Percentiles rank a stretch among this genome's conserved stretches.
These are phyloP conservation scores for Colius striatus DNA, from an alignment of 2,113 vertebrate genomes.

Conservation along the genomic window DNA sequence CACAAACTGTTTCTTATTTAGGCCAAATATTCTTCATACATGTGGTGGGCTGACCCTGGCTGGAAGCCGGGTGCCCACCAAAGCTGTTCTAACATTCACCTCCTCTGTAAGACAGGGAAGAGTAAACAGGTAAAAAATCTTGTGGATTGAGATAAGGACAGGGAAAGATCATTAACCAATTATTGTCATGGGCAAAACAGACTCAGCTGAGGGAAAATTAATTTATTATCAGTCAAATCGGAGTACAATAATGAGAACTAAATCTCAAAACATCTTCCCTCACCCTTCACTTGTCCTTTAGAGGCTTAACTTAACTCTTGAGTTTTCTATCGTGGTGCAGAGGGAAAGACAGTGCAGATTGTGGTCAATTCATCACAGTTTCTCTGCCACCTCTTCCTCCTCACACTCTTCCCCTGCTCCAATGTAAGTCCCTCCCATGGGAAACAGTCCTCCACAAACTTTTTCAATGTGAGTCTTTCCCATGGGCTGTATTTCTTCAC, in stretches of 20 bases:
- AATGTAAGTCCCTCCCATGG: too few relatives aligned
- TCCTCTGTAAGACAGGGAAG: too few relatives aligned
- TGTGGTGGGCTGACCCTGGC: neutral
- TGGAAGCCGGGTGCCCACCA: too few relatives aligned
- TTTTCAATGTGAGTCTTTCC: too few relatives aligned
- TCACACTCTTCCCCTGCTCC: too few relatives aligned
- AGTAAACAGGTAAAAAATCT: too few relatives aligned
- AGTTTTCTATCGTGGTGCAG: neutral
- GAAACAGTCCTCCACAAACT: too few relatives aligned
- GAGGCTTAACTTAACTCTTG: neutral
- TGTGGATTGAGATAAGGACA: too few relatives aligned
- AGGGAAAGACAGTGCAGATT: neutral
- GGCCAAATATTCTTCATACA: neutral
- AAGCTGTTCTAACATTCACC: too few relatives aligned
- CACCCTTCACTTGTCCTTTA: neutral
- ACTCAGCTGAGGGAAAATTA: too few relatives aligned
- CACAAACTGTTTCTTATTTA: neutral
- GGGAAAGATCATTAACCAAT: too few relatives aligned
- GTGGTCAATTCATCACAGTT: neutral
- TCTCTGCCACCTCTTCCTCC: neutral
- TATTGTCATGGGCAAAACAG: too few relatives aligned
- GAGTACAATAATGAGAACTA: neutral
- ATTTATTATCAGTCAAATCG: neutral
- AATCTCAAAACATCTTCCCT: neutral
- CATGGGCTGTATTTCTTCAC: neutral